These are phyloP conservation scores for Hydrotaea cyrtoneurina DNA, from an alignment of 2,888 invertebrate species.

Conservation along the genomic window DNA sequence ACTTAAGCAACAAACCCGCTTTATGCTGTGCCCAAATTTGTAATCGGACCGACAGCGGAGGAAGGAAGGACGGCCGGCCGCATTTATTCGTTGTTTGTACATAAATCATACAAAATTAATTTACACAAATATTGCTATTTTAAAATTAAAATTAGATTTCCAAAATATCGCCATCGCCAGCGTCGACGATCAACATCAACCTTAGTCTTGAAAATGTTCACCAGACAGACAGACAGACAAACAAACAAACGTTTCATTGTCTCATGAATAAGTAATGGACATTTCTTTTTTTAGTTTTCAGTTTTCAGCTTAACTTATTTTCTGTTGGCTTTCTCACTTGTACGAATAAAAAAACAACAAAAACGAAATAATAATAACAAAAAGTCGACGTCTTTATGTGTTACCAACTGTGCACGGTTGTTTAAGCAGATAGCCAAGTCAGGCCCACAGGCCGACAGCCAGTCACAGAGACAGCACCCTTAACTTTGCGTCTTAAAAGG, in stretches of 20 bases:
- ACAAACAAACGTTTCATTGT: constrained; percentile 41
- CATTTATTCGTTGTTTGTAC: background rate
- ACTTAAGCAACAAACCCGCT: constrained; percentile 49
- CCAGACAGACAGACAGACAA: background rate
- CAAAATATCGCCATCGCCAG: background rate
- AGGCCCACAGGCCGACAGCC: too few relatives aligned
- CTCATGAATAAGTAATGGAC: constrained; percentile 55
- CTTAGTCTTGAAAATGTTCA: constrained; percentile 59
- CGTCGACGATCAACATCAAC: constrained; percentile 38
- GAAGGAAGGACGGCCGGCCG: background rate
- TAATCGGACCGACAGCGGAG: background rate
- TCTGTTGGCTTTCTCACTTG: constrained; percentile 28
- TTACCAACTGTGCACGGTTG: background rate
- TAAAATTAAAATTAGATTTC: constrained; percentile 47
- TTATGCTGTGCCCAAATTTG: background rate
- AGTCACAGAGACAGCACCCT: constrained; percentile 37
- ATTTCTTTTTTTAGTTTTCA: constrained; percentile 38
- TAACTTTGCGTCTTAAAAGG: constrained; percentile 19
- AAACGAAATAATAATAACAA: constrained; percentile 11
- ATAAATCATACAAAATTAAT: constrained; percentile 44
- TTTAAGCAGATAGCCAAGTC: constrained; percentile 11
- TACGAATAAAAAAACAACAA: background rate
- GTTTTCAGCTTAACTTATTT: constrained; percentile 10
- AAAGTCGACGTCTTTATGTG: constrained; percentile 43
- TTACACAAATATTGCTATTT: constrained; percentile 36